Conservation (phyloP, 2,113 vertebrate species). For the Falco punctatus region DNA sequence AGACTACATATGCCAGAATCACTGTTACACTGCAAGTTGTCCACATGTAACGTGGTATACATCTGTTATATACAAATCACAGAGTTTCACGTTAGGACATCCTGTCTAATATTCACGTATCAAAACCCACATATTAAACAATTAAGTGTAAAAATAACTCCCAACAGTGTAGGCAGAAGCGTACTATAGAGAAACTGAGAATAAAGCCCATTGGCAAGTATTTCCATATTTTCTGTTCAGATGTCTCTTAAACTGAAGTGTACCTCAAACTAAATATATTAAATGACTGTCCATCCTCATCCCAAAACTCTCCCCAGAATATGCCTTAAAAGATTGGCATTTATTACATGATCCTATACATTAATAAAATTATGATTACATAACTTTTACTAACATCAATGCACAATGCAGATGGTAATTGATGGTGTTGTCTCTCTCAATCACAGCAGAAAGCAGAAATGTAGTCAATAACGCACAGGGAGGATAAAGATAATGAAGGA, state of each 20-base stretch:
- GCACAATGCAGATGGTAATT: not conserved
- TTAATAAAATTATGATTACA: not conserved
- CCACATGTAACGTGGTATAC: not conserved
- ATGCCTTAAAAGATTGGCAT: not conserved
- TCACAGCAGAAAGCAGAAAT: not conserved
- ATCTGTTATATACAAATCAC: too few relatives aligned
- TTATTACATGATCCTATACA: not conserved
- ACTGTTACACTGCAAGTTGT: not conserved
- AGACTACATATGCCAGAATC: not conserved
- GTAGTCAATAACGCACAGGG: not conserved
- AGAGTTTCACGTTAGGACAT: not conserved
- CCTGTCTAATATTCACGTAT: not conserved
- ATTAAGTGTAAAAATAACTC: not conserved
- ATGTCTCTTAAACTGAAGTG: not conserved
- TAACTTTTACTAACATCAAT: not conserved
- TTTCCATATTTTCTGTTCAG: not conserved
- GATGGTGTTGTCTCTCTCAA: not conserved
- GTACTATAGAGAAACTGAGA: not conserved
- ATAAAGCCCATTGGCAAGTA: not conserved
- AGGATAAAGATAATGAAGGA: not conserved
- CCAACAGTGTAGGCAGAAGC: not conserved
- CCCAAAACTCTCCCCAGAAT: not conserved
- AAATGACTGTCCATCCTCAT: not conserved
- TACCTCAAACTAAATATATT: not conserved
- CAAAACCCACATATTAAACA: not conserved